A percentile compares a stretch with the other conserved stretches of the same genome.
Evolutionary conservation across 2,113 vertebrate species (phyloP).

Genomic region (Peromyscus leucopus): DNA sequence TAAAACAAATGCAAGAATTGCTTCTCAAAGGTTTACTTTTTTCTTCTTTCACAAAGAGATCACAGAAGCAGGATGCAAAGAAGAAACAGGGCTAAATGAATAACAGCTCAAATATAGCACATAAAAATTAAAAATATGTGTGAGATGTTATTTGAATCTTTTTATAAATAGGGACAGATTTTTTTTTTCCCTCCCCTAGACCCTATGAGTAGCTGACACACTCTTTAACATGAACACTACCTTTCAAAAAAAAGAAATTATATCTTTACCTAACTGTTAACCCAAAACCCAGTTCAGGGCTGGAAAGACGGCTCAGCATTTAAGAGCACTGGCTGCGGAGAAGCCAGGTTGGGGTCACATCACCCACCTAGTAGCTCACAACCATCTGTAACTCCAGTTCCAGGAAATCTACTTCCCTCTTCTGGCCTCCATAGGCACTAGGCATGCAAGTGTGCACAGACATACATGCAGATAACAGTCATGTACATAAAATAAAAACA

Average conservation of each 20-base stretch:
- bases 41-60: conserved; percentile 81
- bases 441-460: not conserved
- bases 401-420: not conserved
- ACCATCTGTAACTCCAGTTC: not conserved
- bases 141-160: conserved; percentile 52
- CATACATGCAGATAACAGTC: not conserved
- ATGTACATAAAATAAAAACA: not conserved
- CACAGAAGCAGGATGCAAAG: conserved; percentile 71
- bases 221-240: not conserved
- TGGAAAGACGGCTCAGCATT: not conserved
- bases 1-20: conserved; percentile 78
- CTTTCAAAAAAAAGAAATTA: not conserved
- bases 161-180: conserved; percentile 31
- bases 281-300: not conserved
- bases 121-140: not conserved
- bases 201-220: conserved; percentile 30
- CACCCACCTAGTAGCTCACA: not conserved
- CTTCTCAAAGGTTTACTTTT: conserved; percentile 73
- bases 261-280: not conserved
- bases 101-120: conserved; percentile 62
- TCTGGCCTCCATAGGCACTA: not conserved
- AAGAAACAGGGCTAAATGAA: conserved; percentile 72
- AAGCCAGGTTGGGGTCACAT: not conserved
- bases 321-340: not conserved
- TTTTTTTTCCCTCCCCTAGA: not conserved